These are phyloP conservation scores for Heliconius sara DNA, from an alignment of 2,888 invertebrate genomes.

Conservation along the genomic window DNA sequence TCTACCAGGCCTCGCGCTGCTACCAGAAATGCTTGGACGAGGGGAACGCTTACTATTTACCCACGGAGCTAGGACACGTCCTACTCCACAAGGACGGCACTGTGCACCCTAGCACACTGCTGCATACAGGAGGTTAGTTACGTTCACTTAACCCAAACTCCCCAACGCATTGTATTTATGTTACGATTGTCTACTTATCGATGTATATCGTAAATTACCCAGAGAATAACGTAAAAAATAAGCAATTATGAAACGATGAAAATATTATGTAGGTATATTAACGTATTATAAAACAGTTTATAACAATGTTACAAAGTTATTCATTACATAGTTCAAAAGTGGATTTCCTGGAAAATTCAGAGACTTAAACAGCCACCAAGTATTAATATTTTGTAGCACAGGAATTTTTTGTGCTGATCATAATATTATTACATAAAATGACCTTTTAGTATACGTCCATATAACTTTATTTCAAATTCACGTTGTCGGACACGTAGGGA, in stretches of 20 bases:
- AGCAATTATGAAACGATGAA: conserved; percentile 24
- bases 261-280: conserved; percentile 17
- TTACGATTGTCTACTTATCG: conserved; percentile 20
- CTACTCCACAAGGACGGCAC: conserved; percentile 91
- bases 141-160: not conserved
- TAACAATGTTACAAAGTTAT: not conserved
- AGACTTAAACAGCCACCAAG: not conserved
- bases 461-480: conserved; percentile 15
- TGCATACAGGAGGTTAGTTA: conserved; percentile 74
- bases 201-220: conserved; percentile 12
- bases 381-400: not conserved
- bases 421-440: conserved; percentile 13
- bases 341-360: not conserved
- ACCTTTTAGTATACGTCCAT: conserved; percentile 13
- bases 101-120: conserved; percentile 87
- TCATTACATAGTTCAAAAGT: not conserved
- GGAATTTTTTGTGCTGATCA: not conserved
- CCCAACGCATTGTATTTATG: not conserved
- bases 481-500: conserved; percentile 34
- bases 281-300: conserved; percentile 10
- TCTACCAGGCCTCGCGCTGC: conserved; percentile 88
- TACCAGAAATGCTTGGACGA: conserved; percentile 76
- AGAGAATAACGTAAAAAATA: conserved; percentile 23
- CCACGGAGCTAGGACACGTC: conserved; percentile 85
- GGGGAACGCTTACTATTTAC: conserved; percentile 71